Percentiles rank a stretch among this genome's conserved stretches.
Evolutionary conservation across 2,888 invertebrate genomes (phyloP).

Genomic region (Busseola fusca): DNA sequence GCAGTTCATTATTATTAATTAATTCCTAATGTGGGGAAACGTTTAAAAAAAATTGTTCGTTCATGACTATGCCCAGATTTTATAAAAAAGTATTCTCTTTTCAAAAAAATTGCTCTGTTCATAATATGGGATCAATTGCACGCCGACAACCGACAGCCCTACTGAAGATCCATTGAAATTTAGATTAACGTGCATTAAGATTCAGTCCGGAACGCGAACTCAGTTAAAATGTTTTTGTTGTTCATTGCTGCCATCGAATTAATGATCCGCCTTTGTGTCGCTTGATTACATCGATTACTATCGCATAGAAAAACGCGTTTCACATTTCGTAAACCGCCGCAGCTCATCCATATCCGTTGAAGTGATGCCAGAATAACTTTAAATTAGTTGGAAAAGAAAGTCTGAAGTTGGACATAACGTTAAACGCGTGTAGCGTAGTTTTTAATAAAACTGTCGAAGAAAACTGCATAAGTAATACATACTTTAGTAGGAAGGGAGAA

Average conservation of each 20-base stretch:
- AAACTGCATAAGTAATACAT: constrained; percentile 44
- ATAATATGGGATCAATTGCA: constrained; percentile 21
- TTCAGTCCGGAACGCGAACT: constrained; percentile 64
- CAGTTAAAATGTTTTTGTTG: constrained; percentile 77
- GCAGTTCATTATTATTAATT: too few relatives aligned
- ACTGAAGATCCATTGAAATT: constrained; percentile 72
- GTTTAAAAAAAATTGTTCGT: too few relatives aligned
- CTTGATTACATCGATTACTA: constrained; percentile 66
- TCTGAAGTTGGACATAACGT: constrained; percentile 45
- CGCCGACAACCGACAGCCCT: constrained; percentile 52
- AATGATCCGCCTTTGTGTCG: constrained; percentile 67
- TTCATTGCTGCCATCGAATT: constrained; percentile 67
- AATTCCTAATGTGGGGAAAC: too few relatives aligned
- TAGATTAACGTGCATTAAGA: constrained; percentile 75
- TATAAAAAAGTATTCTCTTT: not conserved
- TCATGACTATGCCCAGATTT: not conserved
- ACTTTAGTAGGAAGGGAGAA: not conserved
- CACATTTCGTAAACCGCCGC: constrained; percentile 20
- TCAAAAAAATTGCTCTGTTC: not conserved
- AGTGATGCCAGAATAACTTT: constrained; percentile 53
- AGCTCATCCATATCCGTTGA: constrained; percentile 48
- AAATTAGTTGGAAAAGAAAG: constrained; percentile 56
- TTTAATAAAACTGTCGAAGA: constrained; percentile 53
- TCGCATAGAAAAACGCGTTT: constrained; percentile 49
- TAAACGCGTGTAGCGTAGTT: constrained; percentile 49